phyloP scores from a whole-genome alignment of 2,113 vertebrate species.

The Ictalurus punctatus region DNA sequence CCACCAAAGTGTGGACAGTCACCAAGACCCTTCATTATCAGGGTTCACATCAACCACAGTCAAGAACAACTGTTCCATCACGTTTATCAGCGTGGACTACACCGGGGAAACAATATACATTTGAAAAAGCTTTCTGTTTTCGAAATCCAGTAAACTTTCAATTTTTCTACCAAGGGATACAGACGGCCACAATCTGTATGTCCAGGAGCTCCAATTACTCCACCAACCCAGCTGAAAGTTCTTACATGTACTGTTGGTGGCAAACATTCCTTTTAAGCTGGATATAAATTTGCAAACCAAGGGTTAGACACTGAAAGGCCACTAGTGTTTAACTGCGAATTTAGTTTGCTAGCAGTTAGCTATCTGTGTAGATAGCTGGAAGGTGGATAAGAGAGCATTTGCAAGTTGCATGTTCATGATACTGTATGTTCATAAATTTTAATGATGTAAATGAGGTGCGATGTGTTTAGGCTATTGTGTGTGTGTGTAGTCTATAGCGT shows the following conservation, averaged over 20 bases:
- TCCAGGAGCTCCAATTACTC: not conserved
- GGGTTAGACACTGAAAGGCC: not conserved
- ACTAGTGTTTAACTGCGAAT: not conserved
- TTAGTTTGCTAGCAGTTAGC: not conserved
- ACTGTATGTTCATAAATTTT: not conserved
- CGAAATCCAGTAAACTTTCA: not conserved
- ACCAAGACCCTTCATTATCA: conserved; percentile 1
- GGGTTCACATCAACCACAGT: not conserved
- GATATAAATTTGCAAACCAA: not conserved
- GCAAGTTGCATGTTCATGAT: not conserved
- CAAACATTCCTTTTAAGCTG: not conserved
- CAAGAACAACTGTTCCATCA: not conserved
- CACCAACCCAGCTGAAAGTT: not conserved
- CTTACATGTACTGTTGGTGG: not conserved
- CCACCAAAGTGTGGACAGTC: not conserved
- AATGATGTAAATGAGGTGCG: not conserved
- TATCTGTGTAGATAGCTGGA: not conserved
- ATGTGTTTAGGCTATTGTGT: not conserved
- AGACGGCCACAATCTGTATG: not conserved
- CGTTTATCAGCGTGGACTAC: not conserved
- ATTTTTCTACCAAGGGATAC: not conserved
- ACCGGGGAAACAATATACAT: not conserved
- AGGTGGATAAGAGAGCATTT: not conserved
- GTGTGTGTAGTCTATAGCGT: not conserved
- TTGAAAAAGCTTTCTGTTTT: not conserved